These are phyloP conservation scores for Trissoscelio sp. DNA, from an alignment of 2,888 invertebrate genomes.

Conservation along the genomic window DNA sequence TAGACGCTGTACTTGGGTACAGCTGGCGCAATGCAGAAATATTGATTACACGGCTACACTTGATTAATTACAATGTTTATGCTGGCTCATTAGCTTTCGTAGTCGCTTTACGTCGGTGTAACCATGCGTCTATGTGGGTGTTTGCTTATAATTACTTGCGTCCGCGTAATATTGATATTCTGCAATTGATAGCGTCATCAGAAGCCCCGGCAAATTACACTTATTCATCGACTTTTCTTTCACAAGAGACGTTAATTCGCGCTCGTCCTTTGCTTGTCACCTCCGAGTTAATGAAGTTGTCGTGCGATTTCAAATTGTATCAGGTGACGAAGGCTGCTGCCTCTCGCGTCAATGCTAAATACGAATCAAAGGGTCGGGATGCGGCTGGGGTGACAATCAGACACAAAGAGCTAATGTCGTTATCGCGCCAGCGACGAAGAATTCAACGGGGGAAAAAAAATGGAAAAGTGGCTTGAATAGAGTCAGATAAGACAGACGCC, in stretches of 20 bases:
- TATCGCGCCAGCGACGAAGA: constrained; percentile 11
- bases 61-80: constrained; percentile 70
- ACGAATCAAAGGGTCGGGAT: constrained; percentile 17
- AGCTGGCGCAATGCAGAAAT: constrained; percentile 54
- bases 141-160: constrained; percentile 48
- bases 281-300: constrained; percentile 39
- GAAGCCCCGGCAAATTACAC: constrained; percentile 15
- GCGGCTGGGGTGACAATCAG: background rate
- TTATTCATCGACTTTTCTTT: constrained; percentile 15
- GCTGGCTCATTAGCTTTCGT: constrained; percentile 55
- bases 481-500: constrained; percentile 40
- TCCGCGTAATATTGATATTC: constrained; percentile 43
- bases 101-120: background rate
- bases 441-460: constrained; percentile 11
- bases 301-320: constrained; percentile 19
- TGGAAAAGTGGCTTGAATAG: constrained; percentile 26
- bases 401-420: constrained; percentile 38
- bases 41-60: constrained; percentile 63
- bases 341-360: constrained; percentile 14
- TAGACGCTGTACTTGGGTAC: constrained; percentile 45
- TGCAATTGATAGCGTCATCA: constrained; percentile 24
- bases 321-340: constrained; percentile 29
- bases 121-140: constrained; percentile 38
- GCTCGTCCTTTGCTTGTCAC: constrained; percentile 7
- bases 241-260: background rate